phyloP scores from a whole-genome alignment of 1,140 invertebrate species.

The Adelges cooleyi region DNA sequence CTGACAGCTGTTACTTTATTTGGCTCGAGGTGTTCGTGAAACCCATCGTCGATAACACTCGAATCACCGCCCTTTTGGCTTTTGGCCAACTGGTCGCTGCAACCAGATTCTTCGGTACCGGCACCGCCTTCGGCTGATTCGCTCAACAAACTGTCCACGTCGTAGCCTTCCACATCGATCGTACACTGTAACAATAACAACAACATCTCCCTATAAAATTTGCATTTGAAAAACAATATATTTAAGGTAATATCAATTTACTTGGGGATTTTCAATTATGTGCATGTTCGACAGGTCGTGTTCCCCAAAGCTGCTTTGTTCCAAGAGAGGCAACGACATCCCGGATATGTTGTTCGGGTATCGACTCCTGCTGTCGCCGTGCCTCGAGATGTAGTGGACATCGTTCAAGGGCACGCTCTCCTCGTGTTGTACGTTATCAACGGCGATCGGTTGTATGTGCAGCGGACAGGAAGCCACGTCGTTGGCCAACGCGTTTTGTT shows the following conservation, averaged over 20 bases:
- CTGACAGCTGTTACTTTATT: background rate
- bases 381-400: background rate
- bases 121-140: conserved; percentile 20
- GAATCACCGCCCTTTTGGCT: conserved; percentile 8
- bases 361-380: background rate
- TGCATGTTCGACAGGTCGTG: background rate
- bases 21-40: conserved; percentile 4
- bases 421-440: background rate
- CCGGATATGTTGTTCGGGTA: conserved; percentile 8
- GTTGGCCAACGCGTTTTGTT: conserved; percentile 26
- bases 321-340: conserved; percentile 7
- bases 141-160: conserved; percentile 16
- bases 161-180: background rate
- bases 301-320: background rate
- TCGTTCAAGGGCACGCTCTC: conserved; percentile 17
- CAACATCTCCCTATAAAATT: too few species aligned
- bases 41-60: conserved; percentile 12
- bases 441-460: conserved; percentile 31
- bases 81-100: background rate
- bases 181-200: background rate
- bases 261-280: conserved; percentile 16
- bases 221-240: background rate
- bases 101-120: conserved; percentile 9
- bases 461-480: conserved; percentile 29
- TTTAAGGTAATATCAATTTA: background rate